A percentile compares a stretch with the other conserved stretches of the same genome.
These are phyloP conservation scores for Oplegnathus fasciatus DNA, from an alignment of 2,113 vertebrate genomes.

Conservation along the genomic window DNA sequence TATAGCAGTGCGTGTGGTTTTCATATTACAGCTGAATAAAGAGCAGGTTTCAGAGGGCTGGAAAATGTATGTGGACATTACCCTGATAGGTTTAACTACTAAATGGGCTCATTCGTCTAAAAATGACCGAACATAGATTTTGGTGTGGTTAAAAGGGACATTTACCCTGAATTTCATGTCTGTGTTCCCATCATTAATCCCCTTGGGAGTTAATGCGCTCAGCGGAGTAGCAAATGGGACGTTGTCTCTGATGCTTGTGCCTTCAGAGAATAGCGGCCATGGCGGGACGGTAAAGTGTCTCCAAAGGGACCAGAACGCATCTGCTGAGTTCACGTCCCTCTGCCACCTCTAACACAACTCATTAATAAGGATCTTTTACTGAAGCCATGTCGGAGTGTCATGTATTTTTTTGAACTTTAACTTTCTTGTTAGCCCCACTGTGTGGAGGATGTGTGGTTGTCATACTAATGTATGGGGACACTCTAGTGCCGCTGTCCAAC, in stretches of 20 bases:
- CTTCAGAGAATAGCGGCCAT: conserved; percentile 56
- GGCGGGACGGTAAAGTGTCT: conserved; percentile 53
- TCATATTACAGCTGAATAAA: neutral
- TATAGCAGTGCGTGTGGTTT: neutral
- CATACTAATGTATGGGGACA: conserved; percentile 77
- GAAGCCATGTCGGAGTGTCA: conserved; percentile 24
- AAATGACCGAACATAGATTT: conserved; percentile 43
- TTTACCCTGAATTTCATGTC: conserved; percentile 51
- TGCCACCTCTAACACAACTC: conserved; percentile 47
- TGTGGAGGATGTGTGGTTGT: conserved; percentile 41
- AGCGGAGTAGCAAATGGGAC: conserved; percentile 61
- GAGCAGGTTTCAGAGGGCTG: conserved; percentile 9
- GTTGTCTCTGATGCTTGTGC: conserved; percentile 49
- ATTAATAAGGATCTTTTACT: conserved; percentile 53
- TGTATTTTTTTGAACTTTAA: conserved; percentile 59
- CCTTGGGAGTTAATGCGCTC: conserved; percentile 48
- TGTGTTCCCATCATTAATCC: conserved; percentile 59
- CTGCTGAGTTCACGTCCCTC: conserved; percentile 68
- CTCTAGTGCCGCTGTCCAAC: conserved; percentile 84
- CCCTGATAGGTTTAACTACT: conserved; percentile 4
- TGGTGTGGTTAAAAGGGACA: conserved; percentile 54
- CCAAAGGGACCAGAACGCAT: conserved; percentile 63
- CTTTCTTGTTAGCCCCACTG: conserved; percentile 59
- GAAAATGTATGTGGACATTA: conserved; percentile 17
- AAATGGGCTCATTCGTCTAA: conserved; percentile 36